Conservation (phyloP, 1,140 invertebrate genomes). For the Drosophila littoralis region DNA sequence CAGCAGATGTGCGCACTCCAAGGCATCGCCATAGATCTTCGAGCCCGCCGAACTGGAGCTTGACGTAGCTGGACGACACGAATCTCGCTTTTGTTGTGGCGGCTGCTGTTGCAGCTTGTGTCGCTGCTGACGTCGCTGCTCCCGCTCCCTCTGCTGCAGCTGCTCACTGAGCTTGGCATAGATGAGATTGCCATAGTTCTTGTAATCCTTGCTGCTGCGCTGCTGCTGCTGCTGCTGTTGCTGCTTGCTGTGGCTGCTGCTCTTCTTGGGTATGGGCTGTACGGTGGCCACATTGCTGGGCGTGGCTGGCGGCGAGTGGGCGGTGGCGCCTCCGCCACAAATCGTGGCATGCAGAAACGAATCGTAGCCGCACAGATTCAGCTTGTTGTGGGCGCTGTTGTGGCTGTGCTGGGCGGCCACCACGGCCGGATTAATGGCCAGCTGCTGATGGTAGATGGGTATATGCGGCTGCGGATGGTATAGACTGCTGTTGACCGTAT, state of each 20-base stretch:
- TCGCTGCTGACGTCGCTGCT: slow-evolving; percentile 67
- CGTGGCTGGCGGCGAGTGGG: slow-evolving; percentile 64
- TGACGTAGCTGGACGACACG: slow-evolving; percentile 44
- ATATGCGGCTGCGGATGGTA: slow-evolving; percentile 86
- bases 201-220: slow-evolving; percentile 70
- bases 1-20: slow-evolving; percentile 80
- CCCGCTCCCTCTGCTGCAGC: slow-evolving; percentile 74
- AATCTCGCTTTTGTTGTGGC: slow-evolving; percentile 31
- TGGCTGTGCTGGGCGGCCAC: slow-evolving; percentile 77
- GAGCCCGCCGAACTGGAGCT: slow-evolving; percentile 57
- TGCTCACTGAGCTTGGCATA: slow-evolving; percentile 81
- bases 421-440: slow-evolving; percentile 83
- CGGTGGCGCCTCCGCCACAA: slow-evolving; percentile 79
- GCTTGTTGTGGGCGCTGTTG: slow-evolving; percentile 82
- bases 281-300: slow-evolving; percentile 77
- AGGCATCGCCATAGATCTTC: slow-evolving; percentile 71
- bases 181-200: slow-evolving; percentile 80
- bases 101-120: slow-evolving; percentile 59
- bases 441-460: slow-evolving; percentile 83
- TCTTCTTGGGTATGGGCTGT: slow-evolving; percentile 73
- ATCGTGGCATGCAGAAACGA: slow-evolving; percentile 87
- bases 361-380: slow-evolving; percentile 87
- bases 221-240: slow-evolving; percentile 40
- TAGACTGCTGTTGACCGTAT: slow-evolving; percentile 79
- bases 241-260: slow-evolving; percentile 41